phyloP scores from a whole-genome alignment of 2,113 vertebrate genomes.

The Plectropomus leopardus region DNA sequence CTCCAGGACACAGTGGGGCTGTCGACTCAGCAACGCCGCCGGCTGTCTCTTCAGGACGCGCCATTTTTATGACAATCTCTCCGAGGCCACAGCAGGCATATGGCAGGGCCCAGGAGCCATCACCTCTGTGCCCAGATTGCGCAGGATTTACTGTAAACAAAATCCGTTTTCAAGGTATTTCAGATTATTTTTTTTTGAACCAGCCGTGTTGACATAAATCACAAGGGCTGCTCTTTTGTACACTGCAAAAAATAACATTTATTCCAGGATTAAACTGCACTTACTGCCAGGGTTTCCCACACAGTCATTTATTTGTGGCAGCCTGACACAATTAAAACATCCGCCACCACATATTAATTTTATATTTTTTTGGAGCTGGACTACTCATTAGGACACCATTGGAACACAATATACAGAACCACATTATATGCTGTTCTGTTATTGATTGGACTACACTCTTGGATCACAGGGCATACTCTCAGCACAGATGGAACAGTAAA shows the following conservation, averaged over 20 bases:
- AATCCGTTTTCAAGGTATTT: constrained; percentile 61
- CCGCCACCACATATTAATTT: too few relatives aligned
- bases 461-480: too few relatives aligned
- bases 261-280: constrained; percentile 1
- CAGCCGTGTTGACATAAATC: constrained; percentile 18
- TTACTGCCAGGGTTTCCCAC: too few relatives aligned
- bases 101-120: constrained; percentile 35
- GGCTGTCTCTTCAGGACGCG: constrained; percentile 71
- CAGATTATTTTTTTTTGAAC: constrained; percentile 38
- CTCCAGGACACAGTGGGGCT: constrained; percentile 77
- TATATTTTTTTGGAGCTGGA: too few relatives aligned
- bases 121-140: constrained; percentile 56
- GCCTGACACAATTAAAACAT: too few relatives aligned
- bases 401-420: too few relatives aligned
- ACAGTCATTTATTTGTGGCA: too few relatives aligned
- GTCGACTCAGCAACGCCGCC: constrained; percentile 78
- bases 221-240: constrained; percentile 20
- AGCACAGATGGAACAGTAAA: too few relatives aligned
- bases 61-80: constrained; percentile 77
- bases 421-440: too few relatives aligned
- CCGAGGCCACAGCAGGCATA: constrained; percentile 46
- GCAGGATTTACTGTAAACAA: constrained; percentile 75
- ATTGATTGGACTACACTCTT: too few relatives aligned
- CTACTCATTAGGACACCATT: too few relatives aligned
- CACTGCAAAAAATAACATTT: constrained; percentile 4